A percentile compares a stretch with the other conserved stretches of the same genome.
Conservation (phyloP, 92 coral and sea anemone species). For the Phymanthus crucifer region DNA sequence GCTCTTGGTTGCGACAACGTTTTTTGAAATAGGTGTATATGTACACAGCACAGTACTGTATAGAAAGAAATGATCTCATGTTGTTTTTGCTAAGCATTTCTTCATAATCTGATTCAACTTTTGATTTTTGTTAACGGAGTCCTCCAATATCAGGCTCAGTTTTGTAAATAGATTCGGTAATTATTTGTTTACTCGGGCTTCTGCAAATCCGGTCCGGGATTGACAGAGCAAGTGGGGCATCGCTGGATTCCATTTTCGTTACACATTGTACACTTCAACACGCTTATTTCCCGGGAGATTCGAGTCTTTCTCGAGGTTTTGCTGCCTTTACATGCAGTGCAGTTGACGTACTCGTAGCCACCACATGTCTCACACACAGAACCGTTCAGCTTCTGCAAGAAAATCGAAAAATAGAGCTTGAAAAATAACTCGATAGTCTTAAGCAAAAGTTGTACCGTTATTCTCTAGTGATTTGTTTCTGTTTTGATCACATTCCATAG, state of each 20-base stretch:
- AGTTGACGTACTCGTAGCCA: slow-evolving; percentile 86
- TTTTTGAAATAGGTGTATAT: no score
- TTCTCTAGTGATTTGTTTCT: no score
- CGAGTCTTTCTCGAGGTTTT: slow-evolving; percentile 85
- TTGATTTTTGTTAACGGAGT: no score
- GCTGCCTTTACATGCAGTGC: slow-evolving; percentile 84
- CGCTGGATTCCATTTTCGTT: slow-evolving; percentile 88
- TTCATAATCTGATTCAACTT: background rate
- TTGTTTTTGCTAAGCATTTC: background rate
- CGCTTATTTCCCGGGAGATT: slow-evolving; percentile 84
- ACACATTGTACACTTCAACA: slow-evolving; percentile 82
- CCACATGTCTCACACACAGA: slow-evolving; percentile 80
- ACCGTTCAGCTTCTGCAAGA: slow-evolving; percentile 27
- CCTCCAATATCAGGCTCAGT: background rate
- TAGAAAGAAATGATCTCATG: background rate
- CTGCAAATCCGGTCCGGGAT: background rate
- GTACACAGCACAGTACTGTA: background rate
- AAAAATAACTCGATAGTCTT: background rate
- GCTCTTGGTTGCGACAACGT: no score
- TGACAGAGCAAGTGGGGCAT: slow-evolving; percentile 73
- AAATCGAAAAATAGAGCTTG: background rate
- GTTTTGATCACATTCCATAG: no score
- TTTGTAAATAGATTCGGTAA: background rate
- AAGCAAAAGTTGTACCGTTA: no score
- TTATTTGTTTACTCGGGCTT: background rate